phyloP scores from a whole-genome alignment of 2,888 invertebrate genomes.

The Temnothorax unifasciatus region DNA sequence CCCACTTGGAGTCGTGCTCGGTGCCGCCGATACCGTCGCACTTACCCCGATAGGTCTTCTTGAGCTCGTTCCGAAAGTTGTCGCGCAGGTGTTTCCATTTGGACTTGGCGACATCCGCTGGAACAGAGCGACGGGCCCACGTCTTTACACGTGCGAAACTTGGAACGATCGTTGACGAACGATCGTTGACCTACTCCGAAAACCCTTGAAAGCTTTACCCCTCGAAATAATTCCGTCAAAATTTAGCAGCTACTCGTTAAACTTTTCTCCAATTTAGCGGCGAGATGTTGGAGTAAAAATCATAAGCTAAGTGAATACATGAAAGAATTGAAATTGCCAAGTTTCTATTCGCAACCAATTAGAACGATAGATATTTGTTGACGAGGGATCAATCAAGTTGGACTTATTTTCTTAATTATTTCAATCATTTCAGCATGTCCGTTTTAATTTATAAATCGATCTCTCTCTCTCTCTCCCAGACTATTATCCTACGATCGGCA shows the following conservation, averaged over 20 bases:
- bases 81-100: conserved; percentile 81
- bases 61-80: conserved; percentile 80
- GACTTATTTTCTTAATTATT: neutral
- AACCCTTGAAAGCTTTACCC: neutral
- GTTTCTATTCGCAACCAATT: neutral
- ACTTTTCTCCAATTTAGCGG: neutral
- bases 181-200: neutral
- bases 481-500: neutral
- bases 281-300: neutral
- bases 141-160: conserved; percentile 3
- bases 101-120: conserved; percentile 81
- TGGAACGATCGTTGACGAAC: neutral
- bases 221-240: neutral
- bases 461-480: neutral
- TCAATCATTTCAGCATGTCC: neutral
- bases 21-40: conserved; percentile 74
- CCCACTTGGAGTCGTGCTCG: conserved; percentile 81
- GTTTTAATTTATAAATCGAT: neutral
- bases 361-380: neutral
- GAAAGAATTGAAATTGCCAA: neutral
- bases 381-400: neutral
- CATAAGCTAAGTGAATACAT: too few relatives aligned
- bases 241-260: neutral
- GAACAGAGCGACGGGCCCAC: conserved; percentile 42
- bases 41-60: conserved; percentile 79